Evolutionary conservation across 1,140 invertebrate species (phyloP), one percentile per base, ranked within the genome.

Genomic region (Ptiloglossa arizonensis): DNA sequence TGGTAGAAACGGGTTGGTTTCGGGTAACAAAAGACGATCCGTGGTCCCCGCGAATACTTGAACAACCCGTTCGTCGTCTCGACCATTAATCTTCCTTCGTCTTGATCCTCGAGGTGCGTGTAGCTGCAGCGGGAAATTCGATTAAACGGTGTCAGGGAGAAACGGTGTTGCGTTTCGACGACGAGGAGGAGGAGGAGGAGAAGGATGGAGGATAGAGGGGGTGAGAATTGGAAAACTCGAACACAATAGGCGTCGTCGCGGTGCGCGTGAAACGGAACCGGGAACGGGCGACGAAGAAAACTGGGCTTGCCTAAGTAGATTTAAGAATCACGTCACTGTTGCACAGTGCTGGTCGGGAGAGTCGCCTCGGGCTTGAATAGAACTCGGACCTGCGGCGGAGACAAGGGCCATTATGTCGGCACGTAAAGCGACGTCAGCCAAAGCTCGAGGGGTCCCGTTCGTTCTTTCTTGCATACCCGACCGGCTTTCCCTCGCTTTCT

Each of bases 391-490:
- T 77, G 81, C 74, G 77, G 84, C 73, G 75, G 84, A 87, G 83
- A 87, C 88, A 89, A 90, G 90, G 86, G 83, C 89, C 87, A 89
- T 91, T 91, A 91, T 87, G 79, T 60, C 64, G 81, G 87, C 89
- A 91, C 89, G 90, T 90, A 91, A 86, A 88, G 89, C 89, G 83
- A 84, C 85, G 89, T 91, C 89, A 89, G 90, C 89, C 85, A 57
- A 60, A 87, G 81, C 85, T 89, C 88, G 86, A 88, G 87, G n/a
- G 87, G 87, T 87, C 85, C 82, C 87, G 87, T 87, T 80, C 83
- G 73, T 86, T 83, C 81, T 86, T 86, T 72, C 81, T 78, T 80
- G 83, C 77, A 71, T 80, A 71, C 74, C 60, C 71, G 54, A 71
- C 70, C 60, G 56, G 66, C 71, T 80, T 68, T 68, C 73, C 71